phyloP scores from a whole-genome alignment of 2,888 invertebrate species.

The Congeria kusceri region DNA sequence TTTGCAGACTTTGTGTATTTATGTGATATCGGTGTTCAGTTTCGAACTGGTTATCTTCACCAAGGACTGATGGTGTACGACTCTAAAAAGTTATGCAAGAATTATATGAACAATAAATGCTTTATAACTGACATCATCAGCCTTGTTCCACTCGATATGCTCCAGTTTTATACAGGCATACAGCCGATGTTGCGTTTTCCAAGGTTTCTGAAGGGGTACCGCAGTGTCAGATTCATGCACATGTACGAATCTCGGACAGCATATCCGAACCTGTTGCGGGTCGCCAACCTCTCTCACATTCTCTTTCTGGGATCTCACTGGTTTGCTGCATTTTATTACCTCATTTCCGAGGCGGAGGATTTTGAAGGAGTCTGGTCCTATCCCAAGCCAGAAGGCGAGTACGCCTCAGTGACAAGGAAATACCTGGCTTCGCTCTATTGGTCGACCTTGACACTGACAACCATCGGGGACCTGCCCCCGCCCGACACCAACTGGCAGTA shows the following conservation, averaged over 20 bases:
- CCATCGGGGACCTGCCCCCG: conserved; percentile 97
- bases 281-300: conserved; percentile 97
- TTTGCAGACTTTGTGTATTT: conserved; percentile 95
- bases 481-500: conserved; percentile 98
- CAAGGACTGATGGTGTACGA: conserved; percentile 96
- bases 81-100: conserved; percentile 94
- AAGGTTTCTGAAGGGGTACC: conserved; percentile 89
- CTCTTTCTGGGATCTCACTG: conserved; percentile 97
- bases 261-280: conserved; percentile 98
- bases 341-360: conserved; percentile 91
- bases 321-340: conserved; percentile 99
- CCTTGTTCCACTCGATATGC: conserved; percentile 93
- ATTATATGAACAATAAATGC: conserved; percentile 93
- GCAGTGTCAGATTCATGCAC: conserved; percentile 94
- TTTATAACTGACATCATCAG: conserved; percentile 94
- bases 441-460: conserved; percentile 97
- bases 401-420: conserved; percentile 95
- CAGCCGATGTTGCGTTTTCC: conserved; percentile 91
- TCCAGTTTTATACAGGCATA: conserved; percentile 91
- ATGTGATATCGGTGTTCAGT: conserved; percentile 95
- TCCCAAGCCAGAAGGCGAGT: conserved; percentile 88
- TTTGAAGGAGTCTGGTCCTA: conserved; percentile 87
- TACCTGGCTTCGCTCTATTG: conserved; percentile 98
- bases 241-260: conserved; percentile 98
- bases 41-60: conserved; percentile 97